Conservation (phyloP, 2,888 invertebrate species). For the Anaspis maculata region DNA sequence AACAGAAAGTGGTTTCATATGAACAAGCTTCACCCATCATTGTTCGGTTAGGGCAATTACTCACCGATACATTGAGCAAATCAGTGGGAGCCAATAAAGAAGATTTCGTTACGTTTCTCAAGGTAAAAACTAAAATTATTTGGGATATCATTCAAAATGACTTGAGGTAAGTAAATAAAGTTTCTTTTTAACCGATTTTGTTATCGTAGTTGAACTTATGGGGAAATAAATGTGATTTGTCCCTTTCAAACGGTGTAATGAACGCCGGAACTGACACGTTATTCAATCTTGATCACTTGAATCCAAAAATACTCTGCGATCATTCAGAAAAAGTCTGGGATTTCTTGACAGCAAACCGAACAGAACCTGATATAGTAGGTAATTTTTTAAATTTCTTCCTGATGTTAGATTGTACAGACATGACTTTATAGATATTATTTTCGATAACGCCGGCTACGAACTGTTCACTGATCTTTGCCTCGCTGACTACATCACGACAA, state of each 20-base stretch:
- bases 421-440: slow-evolving; percentile 59
- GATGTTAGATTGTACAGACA: too few relatives aligned
- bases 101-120: slow-evolving; percentile 50
- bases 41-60: slow-evolving; percentile 44
- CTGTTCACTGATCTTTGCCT: slow-evolving; percentile 82
- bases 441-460: slow-evolving; percentile 94
- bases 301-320: slow-evolving; percentile 54
- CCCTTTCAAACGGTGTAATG: slow-evolving; percentile 67
- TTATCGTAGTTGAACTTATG: slow-evolving; percentile 66
- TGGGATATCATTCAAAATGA: background rate
- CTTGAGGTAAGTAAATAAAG: background rate
- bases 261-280: slow-evolving; percentile 50
- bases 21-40: slow-evolving; percentile 46
- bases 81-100: slow-evolving; percentile 29
- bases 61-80: slow-evolving; percentile 27
- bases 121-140: slow-evolving; percentile 40
- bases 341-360: too few relatives aligned
- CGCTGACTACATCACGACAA: slow-evolving; percentile 66
- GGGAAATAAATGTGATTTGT: slow-evolving; percentile 94
- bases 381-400: too few relatives aligned
- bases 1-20: slow-evolving; percentile 63
- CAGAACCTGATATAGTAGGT: too few relatives aligned
- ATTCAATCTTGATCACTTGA: slow-evolving; percentile 46
- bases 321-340: slow-evolving; percentile 52
- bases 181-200: background rate